A percentile compares a stretch with the other conserved stretches of the same genome.
phyloP scores from a whole-genome alignment of 2,888 invertebrate genomes.

The Melieria omissa region DNA sequence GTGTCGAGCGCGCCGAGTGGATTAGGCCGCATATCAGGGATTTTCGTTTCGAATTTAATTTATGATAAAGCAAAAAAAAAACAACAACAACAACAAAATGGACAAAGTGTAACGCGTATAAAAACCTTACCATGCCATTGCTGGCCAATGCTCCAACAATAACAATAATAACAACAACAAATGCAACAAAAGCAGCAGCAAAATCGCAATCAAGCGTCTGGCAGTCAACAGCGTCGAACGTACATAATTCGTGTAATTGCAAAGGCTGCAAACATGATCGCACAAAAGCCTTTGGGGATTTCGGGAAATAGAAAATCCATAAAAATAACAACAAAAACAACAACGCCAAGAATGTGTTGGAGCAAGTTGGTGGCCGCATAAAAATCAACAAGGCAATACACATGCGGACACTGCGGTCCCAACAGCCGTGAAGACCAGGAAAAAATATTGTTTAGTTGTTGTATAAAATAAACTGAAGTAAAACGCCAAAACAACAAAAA shows the following conservation, averaged over 20 bases:
- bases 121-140: slow-evolving; percentile 4
- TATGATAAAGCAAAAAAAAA: slow-evolving; percentile 56
- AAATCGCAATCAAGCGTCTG: background rate
- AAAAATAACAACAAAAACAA: slow-evolving; percentile 15
- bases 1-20: slow-evolving; percentile 26
- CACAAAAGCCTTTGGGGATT: slow-evolving; percentile 37
- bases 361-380: too few relatives aligned
- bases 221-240: slow-evolving; percentile 35
- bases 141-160: slow-evolving; percentile 8
- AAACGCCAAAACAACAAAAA: slow-evolving; percentile 10
- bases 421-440: background rate
- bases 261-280: slow-evolving; percentile 34
- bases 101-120: background rate
- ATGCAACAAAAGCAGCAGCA: background rate
- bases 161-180: slow-evolving; percentile 20
- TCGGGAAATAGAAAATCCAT: slow-evolving; percentile 8
- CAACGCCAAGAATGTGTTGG: background rate
- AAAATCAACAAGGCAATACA: too few relatives aligned
- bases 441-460: background rate
- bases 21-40: slow-evolving; percentile 54
- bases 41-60: slow-evolving; percentile 62
- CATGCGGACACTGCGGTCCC: too few relatives aligned
- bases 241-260: slow-evolving; percentile 45
- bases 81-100: slow-evolving; percentile 15
- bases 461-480: background rate